These are phyloP conservation scores for Pomatorhinus ruficollis DNA, from an alignment of 2,113 vertebrate species.

Conservation along the genomic window DNA sequence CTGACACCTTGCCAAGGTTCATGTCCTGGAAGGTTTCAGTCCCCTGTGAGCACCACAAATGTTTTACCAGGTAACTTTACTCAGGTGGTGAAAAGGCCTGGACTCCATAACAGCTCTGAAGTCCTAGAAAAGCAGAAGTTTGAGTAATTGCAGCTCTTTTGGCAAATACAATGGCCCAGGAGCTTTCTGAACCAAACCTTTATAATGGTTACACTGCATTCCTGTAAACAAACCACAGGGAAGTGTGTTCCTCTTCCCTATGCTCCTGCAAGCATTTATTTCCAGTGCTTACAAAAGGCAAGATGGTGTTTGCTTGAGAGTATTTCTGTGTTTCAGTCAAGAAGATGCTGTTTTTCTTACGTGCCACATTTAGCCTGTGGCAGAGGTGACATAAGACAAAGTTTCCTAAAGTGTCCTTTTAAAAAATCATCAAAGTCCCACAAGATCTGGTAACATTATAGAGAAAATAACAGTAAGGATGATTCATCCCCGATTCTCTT, in stretches of 20 bases:
- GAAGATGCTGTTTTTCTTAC: neutral
- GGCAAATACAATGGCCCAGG: neutral
- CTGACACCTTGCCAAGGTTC: neutral
- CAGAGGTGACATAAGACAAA: neutral
- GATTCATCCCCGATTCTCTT: neutral
- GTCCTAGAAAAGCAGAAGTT: neutral
- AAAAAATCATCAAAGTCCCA: neutral
- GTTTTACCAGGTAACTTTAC: neutral
- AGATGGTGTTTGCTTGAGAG: neutral
- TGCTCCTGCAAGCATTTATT: neutral
- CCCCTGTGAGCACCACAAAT: neutral
- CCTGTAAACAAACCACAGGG: neutral
- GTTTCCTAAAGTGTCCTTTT: neutral
- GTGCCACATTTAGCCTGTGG: neutral
- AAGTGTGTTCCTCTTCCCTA: neutral
- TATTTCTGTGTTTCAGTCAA: neutral
- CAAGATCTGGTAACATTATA: neutral
- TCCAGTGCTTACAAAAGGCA: neutral
- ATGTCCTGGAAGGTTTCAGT: neutral
- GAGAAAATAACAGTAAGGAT: neutral
- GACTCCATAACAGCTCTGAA: neutral
- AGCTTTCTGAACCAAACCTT: neutral
- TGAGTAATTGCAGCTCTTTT: neutral
- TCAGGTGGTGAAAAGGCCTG: neutral
- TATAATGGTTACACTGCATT: rapidly evolving